Base-by-base conservation (phyloP, 1,140 invertebrate species). In the Tyrophagus putrescentiae region DNA sequence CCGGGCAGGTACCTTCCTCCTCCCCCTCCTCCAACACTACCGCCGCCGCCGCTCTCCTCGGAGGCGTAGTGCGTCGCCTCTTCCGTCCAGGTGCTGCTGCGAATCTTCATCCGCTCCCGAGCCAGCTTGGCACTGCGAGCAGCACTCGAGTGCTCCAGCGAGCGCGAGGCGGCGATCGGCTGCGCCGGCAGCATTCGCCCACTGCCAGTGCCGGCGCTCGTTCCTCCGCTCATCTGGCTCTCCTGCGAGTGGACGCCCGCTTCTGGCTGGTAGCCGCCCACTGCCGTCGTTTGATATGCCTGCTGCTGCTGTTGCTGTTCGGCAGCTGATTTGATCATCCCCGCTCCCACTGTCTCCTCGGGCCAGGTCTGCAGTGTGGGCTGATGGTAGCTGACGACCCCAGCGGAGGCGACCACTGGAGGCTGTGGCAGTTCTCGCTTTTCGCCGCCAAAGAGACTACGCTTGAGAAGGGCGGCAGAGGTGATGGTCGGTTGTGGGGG, bases 371-470 rank as follows among this genome's bases (percentile, higher is more conserved):
- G 3, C 39, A 54, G 27, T 29, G 52, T 32, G 13, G 27, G 7
- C 13, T 48, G 45, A 7, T 25, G 23, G 45, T 9, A 48, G 45
- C 21, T 48, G 45, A 48, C 45, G 45, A 21, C 13, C 45, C 45
- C 13, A 48, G 21, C 18, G 18, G 31, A 7, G 45, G 45, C 13
- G 13, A 39, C 13, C 21, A 39, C 62, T 33, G 64, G 65, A 62
- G 65, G 64, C 59, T 57, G 68, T 57, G 48, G 68, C 48, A 57
- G 65, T 57, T 57, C 65, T 61, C 36, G 45, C 18, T 54, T 54
- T 21, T 48, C 7, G 23, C 18, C 45, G 31, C 45, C 45, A 48
- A 48, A 48, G 23, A 7, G 45, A 48, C 18, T 48, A 7, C 45
- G 45, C 21, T 48, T 48, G 21, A 21, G 7, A 9, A 48, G 21